Percentiles rank a stretch among this genome's conserved stretches.
Evolutionary conservation across 2,113 vertebrate species (phyloP).

Genomic region (Notechis scutatus): DNA sequence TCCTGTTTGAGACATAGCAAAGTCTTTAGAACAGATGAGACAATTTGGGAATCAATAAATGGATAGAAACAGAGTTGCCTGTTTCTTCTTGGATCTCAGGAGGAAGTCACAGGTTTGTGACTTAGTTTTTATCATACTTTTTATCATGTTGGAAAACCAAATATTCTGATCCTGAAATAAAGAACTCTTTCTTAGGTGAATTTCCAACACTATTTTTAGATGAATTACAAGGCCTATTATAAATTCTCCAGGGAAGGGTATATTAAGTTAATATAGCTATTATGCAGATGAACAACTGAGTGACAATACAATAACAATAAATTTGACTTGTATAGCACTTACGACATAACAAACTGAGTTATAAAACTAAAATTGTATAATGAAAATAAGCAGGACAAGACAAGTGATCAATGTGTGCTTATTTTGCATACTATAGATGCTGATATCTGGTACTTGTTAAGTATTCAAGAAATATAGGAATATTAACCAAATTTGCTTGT

Average conservation of each 20-base stretch:
- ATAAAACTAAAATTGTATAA: not conserved
- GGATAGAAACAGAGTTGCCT: not conserved
- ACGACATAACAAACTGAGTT: not conserved
- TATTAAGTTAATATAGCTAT: not conserved
- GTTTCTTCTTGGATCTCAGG: slow-evolving; percentile 51
- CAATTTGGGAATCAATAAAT: not conserved
- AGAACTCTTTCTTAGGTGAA: slow-evolving; percentile 20
- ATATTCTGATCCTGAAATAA: slow-evolving; percentile 28
- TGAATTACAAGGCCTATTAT: not conserved
- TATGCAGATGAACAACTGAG: not conserved
- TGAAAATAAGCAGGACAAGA: not conserved
- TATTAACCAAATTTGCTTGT: not conserved
- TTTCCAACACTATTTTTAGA: not conserved
- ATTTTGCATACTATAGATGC: not conserved
- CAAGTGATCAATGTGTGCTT: not conserved
- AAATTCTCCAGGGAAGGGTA: slow-evolving; percentile 6
- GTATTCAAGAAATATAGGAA: not conserved
- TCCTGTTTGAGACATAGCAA: not conserved
- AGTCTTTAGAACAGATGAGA: not conserved
- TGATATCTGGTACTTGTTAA: not conserved
- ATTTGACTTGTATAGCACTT: not conserved
- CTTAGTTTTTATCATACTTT: slow-evolving; percentile 60
- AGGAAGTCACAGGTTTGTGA: slow-evolving; percentile 50
- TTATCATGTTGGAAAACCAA: slow-evolving; percentile 52
- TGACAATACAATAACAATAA: not conserved